Base-by-base conservation (phyloP, 2,113 vertebrate genomes). In the Agelaius phoeniceus region DNA sequence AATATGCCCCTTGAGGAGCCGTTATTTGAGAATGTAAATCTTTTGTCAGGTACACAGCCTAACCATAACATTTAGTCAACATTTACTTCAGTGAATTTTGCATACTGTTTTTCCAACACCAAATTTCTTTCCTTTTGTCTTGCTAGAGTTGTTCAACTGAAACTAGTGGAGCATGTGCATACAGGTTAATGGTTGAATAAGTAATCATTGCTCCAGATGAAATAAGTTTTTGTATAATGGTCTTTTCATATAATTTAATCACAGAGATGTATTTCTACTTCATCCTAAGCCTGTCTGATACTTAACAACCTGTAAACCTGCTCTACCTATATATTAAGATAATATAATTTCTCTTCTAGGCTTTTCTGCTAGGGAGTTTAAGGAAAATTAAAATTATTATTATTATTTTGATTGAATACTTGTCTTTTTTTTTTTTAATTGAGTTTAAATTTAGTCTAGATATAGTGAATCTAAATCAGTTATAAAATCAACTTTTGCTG, bases 201-300 rank as follows among this genome's bases (percentile, higher is more conserved):
- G 16, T 80, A 86, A 75, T 68, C 72, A 65, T 51, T 44, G 7
- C 28, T 54, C 52, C 52, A 31, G 28, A 54, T 61, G 11, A 83
- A 85, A 69, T 23, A 8, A 76, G 4, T 55, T 91, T 89, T 54
- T 89, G 7, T 76, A n/a, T 77, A 63, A 87, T 41, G 61, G 28
- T 95, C 65, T 77, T 77, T 54, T 48, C 52, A 41, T 54, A 83
- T 74, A 94, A 93, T 94, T 95, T 83, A 95, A 91, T 87, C 86
- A 92, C 26, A 65, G 83, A 76, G 89, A 96, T n/a, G n/a, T 69
- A 68, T 87, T 94, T 63, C 74, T 96, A 11, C 78, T 94, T 80
- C 69, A 90, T 71, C 44, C 33, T 88, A 13, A 94, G 30, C 44
- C 33, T 81, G 31, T 19, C 28, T 54, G 52, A 54, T 19, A 54